These are phyloP conservation scores for Oreotrochilus melanogaster DNA, from an alignment of 2,113 vertebrate species.

Conservation along the genomic window DNA sequence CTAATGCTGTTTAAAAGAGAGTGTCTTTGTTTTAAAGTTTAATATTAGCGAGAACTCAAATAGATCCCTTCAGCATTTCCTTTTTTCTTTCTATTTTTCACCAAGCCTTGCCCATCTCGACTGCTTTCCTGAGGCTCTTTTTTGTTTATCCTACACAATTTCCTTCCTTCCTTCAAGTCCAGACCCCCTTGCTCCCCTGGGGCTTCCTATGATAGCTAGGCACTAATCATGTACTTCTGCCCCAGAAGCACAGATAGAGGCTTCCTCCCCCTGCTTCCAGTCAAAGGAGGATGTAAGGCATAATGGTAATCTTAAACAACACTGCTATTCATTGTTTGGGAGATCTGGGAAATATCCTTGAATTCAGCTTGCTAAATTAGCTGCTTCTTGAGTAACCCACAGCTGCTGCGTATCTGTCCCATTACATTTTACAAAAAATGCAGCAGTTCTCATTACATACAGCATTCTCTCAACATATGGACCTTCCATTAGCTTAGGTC, in stretches of 20 bases:
- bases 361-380: conserved; percentile 70
- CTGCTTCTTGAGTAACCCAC: conserved; percentile 70
- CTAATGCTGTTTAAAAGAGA: neutral
- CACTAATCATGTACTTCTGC: conserved; percentile 73
- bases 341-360: conserved; percentile 75
- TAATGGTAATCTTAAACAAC: conserved; percentile 69
- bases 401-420: conserved; percentile 60
- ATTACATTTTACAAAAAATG: conserved; percentile 39
- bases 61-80: conserved; percentile 57
- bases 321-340: conserved; percentile 70
- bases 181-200: conserved; percentile 59
- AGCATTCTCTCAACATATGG: conserved; percentile 24
- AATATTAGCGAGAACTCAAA: conserved; percentile 64
- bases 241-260: conserved; percentile 61
- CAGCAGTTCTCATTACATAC: conserved; percentile 14
- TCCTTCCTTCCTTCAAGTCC: conserved; percentile 81
- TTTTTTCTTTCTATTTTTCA: conserved; percentile 57
- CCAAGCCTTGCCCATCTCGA: conserved; percentile 68
- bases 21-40: neutral
- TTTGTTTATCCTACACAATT: conserved; percentile 80
- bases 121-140: conserved; percentile 60
- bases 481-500: conserved; percentile 28
- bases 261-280: conserved; percentile 66
- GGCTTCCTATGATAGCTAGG: conserved; percentile 69
- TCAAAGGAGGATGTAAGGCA: conserved; percentile 68